Base-by-base conservation (phyloP, 2,888 invertebrate species). In the Drosophila mimica region DNA sequence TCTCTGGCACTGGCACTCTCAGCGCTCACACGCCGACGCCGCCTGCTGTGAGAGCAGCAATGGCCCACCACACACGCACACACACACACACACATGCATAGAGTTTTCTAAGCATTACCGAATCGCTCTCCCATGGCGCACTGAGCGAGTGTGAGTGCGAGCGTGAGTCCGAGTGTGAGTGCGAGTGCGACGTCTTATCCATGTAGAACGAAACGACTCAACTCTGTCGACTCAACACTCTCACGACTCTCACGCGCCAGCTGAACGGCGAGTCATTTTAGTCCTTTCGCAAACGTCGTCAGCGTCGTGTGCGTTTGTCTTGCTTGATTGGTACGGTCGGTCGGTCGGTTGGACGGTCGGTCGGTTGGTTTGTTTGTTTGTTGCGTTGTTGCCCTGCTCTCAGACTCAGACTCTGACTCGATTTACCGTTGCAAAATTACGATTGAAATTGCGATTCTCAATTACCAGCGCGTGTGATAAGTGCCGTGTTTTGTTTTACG, bases 261-360 rank as follows among this genome's bases (percentile, higher is more conserved):
- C 61, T 80, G 70, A 74, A 70, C 71, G 43, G 76, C 73, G 64
- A 78, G 57, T 79, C 83, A 82, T 87, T 84, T 91, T 88, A 91
- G 92, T 91, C 91, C 91, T 92, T 91, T 91, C 85, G 85, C 89
- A 91, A 89, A 89, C 92, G 91, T 91, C 90, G 91, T 80, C 88
- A 85, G 86, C 79, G 88, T 85, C 86, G 83, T 85, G 82, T 84
- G 79, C 79, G 82, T 82, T 74, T 82, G 75, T 85, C 82, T 82
- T 86, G 88, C 89, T 90, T 91, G 83, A 84, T 88, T 84, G 57
- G 40, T 56, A 38, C 13, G 13, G 28, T 56, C 56, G 56, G 38
- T 56, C 38, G 38, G 56, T 46, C 46, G 83, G 88, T 88, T 83
- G 57, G 40, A 28, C 13, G n/a, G 28, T 54, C 54, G 54, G 36